Evolutionary conservation across 2,797 vertebrate species (phyloP).

Genomic region (Yasuhikotakia modesta): DNA sequence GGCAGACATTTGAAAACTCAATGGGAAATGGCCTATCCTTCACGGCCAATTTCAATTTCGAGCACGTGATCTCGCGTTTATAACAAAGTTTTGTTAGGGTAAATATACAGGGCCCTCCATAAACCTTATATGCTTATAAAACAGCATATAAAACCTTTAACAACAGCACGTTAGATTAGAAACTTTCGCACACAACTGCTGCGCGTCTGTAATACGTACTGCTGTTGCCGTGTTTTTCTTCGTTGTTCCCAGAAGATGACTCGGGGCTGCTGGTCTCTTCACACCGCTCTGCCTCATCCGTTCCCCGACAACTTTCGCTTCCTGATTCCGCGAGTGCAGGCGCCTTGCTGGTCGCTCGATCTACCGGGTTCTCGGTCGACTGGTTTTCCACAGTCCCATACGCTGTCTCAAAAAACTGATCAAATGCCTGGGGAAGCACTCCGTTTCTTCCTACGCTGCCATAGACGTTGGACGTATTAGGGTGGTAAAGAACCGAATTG

Average conservation of each 20-base stretch:
- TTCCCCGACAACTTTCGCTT: slow-evolving; percentile 81
- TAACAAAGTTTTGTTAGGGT: slow-evolving; percentile 98
- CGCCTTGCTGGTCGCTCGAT: slow-evolving; percentile 81
- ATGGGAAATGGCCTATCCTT: slow-evolving; percentile 84
- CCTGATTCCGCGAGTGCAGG: slow-evolving; percentile 77
- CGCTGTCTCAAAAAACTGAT: slow-evolving; percentile 98
- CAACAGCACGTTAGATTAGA: slow-evolving; percentile 86
- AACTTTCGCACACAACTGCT: slow-evolving; percentile 86
- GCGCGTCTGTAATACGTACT: slow-evolving; percentile 92
- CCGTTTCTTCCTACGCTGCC: slow-evolving; percentile 93
- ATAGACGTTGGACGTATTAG: slow-evolving; percentile 87
- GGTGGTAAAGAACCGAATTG: slow-evolving; percentile 82
- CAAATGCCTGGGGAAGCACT: slow-evolving; percentile 95
- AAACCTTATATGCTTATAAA: slow-evolving; percentile 99
- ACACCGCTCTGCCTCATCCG: slow-evolving; percentile 82
- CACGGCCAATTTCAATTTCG: slow-evolving; percentile 98
- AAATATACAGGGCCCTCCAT: slow-evolving; percentile 96
- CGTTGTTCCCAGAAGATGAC: slow-evolving; percentile 93
- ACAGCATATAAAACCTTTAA: slow-evolving; percentile 99
- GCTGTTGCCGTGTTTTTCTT: slow-evolving; percentile 88
- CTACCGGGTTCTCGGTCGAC: slow-evolving; percentile 79
- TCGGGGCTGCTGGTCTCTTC: slow-evolving; percentile 94
- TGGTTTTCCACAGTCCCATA: slow-evolving; percentile 85
- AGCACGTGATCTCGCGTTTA: slow-evolving; percentile 98
- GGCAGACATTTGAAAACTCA: slow-evolving; percentile 30